phyloP scores from a whole-genome alignment of 2,888 invertebrate species.

The Trimorus sp. region DNA sequence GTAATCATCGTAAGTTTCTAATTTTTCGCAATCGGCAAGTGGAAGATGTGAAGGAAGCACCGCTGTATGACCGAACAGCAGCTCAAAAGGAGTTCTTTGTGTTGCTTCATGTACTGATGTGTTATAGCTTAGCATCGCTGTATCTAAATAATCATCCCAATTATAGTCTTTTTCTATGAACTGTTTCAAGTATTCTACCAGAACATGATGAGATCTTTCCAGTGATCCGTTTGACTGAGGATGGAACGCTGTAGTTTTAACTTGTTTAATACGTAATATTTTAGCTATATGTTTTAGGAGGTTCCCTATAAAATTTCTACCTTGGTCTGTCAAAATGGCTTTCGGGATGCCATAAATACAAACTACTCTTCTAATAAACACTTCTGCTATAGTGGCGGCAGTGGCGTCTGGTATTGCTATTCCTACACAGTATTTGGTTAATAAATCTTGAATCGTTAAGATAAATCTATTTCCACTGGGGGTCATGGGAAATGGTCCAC shows the following conservation, averaged over 20 bases:
- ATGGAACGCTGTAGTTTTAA: constrained; percentile 13
- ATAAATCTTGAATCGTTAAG: too few relatives aligned
- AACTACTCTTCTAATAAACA: too few relatives aligned
- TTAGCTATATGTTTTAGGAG: constrained; percentile 7
- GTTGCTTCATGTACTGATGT: not conserved
- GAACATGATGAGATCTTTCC: constrained; percentile 1
- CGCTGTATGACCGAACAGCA: not conserved
- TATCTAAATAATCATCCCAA: not conserved
- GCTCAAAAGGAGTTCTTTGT: not conserved
- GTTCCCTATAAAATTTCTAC: constrained; percentile 13
- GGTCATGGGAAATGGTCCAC: too few relatives aligned
- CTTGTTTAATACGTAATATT: constrained; percentile 6
- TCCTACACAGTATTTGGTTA: too few relatives aligned
- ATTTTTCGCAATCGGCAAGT: not conserved
- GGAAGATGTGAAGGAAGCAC: not conserved
- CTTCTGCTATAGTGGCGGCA: too few relatives aligned
- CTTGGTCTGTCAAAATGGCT: constrained; percentile 7
- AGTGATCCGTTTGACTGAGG: constrained; percentile 6
- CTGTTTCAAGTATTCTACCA: constrained; percentile 1
- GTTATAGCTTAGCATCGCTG: not conserved
- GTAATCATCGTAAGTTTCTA: constrained; percentile 3
- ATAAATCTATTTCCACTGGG: too few relatives aligned
- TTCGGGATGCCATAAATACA: constrained; percentile 6
- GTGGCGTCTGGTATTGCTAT: too few relatives aligned
- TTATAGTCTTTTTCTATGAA: not conserved